Percentiles rank a stretch among this genome's conserved stretches.
phyloP scores from a whole-genome alignment of 2,113 vertebrate species.

The Anser brachyrhynchus region DNA sequence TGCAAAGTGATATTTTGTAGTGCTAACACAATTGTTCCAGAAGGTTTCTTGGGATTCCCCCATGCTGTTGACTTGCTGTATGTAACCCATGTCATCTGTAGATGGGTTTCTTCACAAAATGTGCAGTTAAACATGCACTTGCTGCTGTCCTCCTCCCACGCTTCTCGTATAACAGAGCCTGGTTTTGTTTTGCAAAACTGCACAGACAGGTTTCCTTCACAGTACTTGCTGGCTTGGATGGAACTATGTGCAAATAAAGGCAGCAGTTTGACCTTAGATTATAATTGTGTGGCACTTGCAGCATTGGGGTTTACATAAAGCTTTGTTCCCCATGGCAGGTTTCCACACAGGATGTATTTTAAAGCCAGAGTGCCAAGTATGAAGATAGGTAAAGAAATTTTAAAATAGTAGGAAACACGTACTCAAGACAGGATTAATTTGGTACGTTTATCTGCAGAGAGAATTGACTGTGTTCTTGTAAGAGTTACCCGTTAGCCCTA shows the following conservation, averaged over 20 bases:
- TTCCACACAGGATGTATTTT: not conserved
- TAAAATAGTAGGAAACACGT: not conserved
- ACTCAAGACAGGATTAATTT: not conserved
- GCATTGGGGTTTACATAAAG: not conserved
- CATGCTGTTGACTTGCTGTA: not conserved
- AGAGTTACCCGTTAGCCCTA: not conserved
- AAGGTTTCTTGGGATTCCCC: not conserved
- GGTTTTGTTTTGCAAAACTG: not conserved
- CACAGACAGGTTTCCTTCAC: not conserved
- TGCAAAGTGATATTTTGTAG: not conserved
- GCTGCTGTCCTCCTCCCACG: not conserved
- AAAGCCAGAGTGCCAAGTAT: not conserved
- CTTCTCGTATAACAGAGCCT: not conserved
- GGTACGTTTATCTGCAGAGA: not conserved
- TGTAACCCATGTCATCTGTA: not conserved
- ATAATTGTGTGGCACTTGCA: not conserved
- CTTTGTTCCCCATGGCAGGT: not conserved
- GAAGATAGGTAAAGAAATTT: not conserved
- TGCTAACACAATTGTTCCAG: not conserved
- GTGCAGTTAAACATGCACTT: not conserved
- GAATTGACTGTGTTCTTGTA: not conserved
- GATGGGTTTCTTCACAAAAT: not conserved
- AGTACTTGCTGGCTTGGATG: not conserved
- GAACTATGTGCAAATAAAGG: not conserved
- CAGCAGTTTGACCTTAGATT: not conserved